Evolutionary conservation across 2,797 vertebrate genomes (phyloP), one percentile per base, ranked within the genome.

Genomic region (Oreochromis mossambicus): DNA sequence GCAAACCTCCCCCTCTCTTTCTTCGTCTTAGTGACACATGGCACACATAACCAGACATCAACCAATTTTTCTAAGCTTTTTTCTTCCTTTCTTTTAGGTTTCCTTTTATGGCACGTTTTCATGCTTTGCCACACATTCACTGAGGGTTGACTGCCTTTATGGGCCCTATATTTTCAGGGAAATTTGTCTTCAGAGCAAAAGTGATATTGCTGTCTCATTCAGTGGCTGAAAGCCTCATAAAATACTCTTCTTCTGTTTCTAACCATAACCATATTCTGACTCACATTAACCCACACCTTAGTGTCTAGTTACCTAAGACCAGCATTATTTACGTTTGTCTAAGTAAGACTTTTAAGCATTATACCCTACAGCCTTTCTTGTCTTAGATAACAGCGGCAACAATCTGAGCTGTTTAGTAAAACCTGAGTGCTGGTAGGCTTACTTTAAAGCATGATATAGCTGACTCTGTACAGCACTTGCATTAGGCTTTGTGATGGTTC

Each of bases 151-250:
- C 94, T 92, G 89, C 86, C 94, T 97, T 97, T 96, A 96, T 91
- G 92, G 91, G 90, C 92, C 88, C 91, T 95, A 94, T 96, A 95
- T 96, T 96, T 96, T 91, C 91, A 93, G 89, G 87, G 95, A 93
- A 96, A 96, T 96, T 96, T 97, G 95, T 96, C 94, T 92, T 93
- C 83, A 88, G 93, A 95, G 94, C 94, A 92, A 93, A 94, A 90
- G 89, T 91, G 93, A 95, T 92, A 83, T 90, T 84, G 94, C 89
- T 83, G 89, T 92, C 89, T 96, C 93, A 93, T 92, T 91, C 89
- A 82, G 85, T 94, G 92, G 92, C 94, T 91, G 92, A 95, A 94
- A 92, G 93, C 88, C 93, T 79, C 95, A 77, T 52, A 78, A 93
- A 93, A 86, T 38, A 32, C 82, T 93, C 94, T 91, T 83, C 90